Base-by-base conservation (phyloP, 2,113 vertebrate species). In the Ceyx melanurus region DNA sequence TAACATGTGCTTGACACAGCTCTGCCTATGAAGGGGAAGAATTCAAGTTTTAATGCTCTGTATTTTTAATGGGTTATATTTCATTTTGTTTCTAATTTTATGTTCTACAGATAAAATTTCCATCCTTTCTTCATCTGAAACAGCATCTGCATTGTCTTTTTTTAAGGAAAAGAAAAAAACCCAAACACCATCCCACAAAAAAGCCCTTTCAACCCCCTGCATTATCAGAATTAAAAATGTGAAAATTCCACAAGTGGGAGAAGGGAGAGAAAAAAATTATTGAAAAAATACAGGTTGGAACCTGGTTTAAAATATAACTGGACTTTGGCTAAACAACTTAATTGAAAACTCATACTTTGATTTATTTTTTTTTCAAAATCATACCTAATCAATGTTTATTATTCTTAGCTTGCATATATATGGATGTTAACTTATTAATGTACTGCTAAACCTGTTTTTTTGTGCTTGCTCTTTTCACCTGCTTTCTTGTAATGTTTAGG, bases 181-280 rank as follows among this genome's bases (percentile, higher is more conserved):
- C 4, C 2, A 40, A 40, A 19, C 11, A 7, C 6, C 3, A 40
- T 15, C 2, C 15, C 15, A 54, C 11, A 64, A 8, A 50, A 58
- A 22, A 10, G 10, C 19, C 2, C 1, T 1, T 1, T 1, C 8
- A 5, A 2, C 13, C 4, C 4, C 5, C 18, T 62, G 18, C 6
- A 42, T 28, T 77, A 53, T 57, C 4, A 2, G 3, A 45, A 48
- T 18, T 40, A 25, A 72, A 86, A 67, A 40, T 25, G 3, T 40
- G 9, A 46, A 78, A 64, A 68, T 57, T 72, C 5, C 29, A 1
- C 3, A 61, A 35, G 10, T 40, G 6, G 26, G 17, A 51, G 15
- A 61, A 72, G 5, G 18, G 26, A 21, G 15, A 12, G 3, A 8
- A 28, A 23, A 51, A 51, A 48, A 26, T 10, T 0, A 0, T 31